Conservation (phyloP, 1,140 invertebrate genomes). For the Drosophila sucinea region DNA sequence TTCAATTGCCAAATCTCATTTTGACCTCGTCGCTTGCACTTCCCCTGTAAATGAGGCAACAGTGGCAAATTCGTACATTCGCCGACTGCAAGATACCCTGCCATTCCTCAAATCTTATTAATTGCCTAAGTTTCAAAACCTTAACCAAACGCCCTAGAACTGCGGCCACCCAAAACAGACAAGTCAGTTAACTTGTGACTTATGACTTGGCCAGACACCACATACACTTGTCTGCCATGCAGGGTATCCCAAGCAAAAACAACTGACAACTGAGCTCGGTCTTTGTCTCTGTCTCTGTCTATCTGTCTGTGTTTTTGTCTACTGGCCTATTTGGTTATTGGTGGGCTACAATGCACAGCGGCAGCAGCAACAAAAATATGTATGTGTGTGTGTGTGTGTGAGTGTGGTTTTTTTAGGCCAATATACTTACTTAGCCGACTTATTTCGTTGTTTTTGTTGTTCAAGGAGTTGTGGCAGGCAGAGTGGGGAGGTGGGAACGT, state of each 20-base stretch:
- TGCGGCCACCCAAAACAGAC: no score
- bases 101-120: no score
- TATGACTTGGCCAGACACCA: no score
- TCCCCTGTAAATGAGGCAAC: constrained; percentile 23
- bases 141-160: no score
- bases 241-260: not conserved
- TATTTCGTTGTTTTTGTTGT: constrained; percentile 22
- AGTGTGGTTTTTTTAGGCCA: constrained; percentile 55
- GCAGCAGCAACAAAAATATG: constrained; percentile 14
- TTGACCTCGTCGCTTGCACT: constrained; percentile 47
- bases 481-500: not conserved
- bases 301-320: constrained; percentile 21
- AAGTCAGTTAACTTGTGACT: no score
- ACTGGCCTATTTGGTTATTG: constrained; percentile 36
- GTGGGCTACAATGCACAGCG: constrained; percentile 50
- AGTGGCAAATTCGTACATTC: not conserved
- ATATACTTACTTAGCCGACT: constrained; percentile 65
- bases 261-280: constrained; percentile 23
- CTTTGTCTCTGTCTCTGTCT: constrained; percentile 6
- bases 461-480: not conserved
- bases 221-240: not conserved
- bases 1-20: constrained; percentile 16
- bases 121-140: no score
- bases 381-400: constrained; percentile 5
- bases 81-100: no score